Base-by-base conservation (phyloP, 2,888 invertebrate species). In the Abrostola tripartita region DNA sequence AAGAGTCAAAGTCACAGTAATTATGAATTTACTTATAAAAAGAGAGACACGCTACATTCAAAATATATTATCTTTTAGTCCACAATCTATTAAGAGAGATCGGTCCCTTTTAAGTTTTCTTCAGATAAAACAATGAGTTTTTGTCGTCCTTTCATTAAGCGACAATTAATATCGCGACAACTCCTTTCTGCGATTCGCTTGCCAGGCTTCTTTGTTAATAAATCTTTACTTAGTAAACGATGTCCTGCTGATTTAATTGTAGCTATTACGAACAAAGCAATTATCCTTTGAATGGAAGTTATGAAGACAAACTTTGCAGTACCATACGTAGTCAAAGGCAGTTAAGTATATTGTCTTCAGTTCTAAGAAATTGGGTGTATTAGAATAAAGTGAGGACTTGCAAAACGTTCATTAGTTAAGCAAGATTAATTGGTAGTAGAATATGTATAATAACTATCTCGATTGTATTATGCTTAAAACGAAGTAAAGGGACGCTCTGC, bases 121-220 rank as follows among this genome's bases (percentile, higher is more conserved):
- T 50, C 52, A 63, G 73, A 54, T 71, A 56, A 60, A 71, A 66
- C 69, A 74, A 74, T 68, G 51, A 74, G 52, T 67, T 74, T 70
- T 65, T 55, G 54, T 65, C 59, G 49, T 60, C 66, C 60, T 61
- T 73, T 74, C 65, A 70, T 69, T 68, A 78, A 77, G 71, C 57
- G 63, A 64, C 68, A 75, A 77, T 81, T 81, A 74, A 74, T 73
- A 67, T 70, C 49, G 60, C 56, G 53, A 76, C 71, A 72, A 70
- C 58, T 64, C 58, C 58, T 78, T 80, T 80, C 64, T 71, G 58
- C 51, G 47, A 36, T 47, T 61, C 41, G 36, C 37, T 66, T 56
- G 38, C n/a, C 41, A 42, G 55, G 49, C 51, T 76, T 64, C 56
- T 61, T 67, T 52, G 10, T 51, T 65, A 60, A 55, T 66, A 65